Percentiles rank a stretch among this genome's conserved stretches.
Evolutionary conservation across 2,888 invertebrate species (phyloP).

Genomic region (Eretmocerus hayati): DNA sequence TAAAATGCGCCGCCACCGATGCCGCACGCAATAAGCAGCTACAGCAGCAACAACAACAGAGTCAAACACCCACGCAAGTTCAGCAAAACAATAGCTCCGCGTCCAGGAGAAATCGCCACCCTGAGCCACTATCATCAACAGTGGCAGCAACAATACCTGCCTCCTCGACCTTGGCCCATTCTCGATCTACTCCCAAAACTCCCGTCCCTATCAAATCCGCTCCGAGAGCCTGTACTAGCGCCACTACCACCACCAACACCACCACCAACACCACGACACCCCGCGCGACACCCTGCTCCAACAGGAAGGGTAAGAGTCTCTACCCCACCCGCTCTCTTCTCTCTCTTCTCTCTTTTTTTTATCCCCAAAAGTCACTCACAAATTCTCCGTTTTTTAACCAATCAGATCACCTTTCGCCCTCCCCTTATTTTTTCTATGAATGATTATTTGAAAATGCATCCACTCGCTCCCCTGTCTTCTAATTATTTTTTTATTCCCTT

Average conservation of each 20-base stretch:
- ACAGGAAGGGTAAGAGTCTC: conserved; percentile 48
- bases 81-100: conserved; percentile 31
- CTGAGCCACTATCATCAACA: conserved; percentile 33
- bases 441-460: conserved; percentile 13
- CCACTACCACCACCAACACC: conserved; percentile 38
- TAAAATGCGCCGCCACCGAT: conserved; percentile 43
- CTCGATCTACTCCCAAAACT: conserved; percentile 12
- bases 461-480: conserved; percentile 9
- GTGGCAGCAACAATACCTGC: neutral
- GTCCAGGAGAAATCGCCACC: conserved; percentile 34
- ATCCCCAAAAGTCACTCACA: conserved; percentile 18
- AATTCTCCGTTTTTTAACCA: conserved; percentile 20
- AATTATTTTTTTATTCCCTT: too few species aligned
- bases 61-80: conserved; percentile 40
- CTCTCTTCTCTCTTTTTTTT: conserved; percentile 10
- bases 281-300: conserved; percentile 49
- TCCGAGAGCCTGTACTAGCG: conserved; percentile 46
- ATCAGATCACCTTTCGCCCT: neutral
- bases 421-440: conserved; percentile 5
- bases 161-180: neutral
- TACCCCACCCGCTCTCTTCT: conserved; percentile 37
- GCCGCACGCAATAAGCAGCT: conserved; percentile 22
- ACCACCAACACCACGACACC: conserved; percentile 49
- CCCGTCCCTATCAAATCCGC: conserved; percentile 37
- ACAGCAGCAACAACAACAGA: conserved; percentile 46